A percentile compares a stretch with the other conserved stretches of the same genome.
Conservation (phyloP, 2,113 vertebrate genomes). For the sheep (Ovis aries) region DNA sequence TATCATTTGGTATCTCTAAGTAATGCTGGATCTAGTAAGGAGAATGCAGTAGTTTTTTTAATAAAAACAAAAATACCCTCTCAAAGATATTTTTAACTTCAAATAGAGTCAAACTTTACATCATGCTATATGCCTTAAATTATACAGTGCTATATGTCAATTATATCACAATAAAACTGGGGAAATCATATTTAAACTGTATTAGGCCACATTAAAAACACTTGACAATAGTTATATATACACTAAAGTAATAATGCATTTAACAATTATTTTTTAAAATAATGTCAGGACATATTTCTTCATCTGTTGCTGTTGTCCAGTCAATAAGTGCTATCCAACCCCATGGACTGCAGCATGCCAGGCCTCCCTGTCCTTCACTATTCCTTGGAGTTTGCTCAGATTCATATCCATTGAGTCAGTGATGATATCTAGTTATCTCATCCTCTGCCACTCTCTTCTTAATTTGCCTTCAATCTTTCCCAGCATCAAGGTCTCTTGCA, state of each 20-base stretch:
- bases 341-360: neutral
- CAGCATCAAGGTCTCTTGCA: neutral
- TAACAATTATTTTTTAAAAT: neutral
- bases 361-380: neutral
- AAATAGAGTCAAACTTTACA: neutral
- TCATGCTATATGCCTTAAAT: neutral
- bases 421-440: neutral
- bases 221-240: neutral
- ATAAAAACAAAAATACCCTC: neutral
- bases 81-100: neutral
- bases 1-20: neutral
- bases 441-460: neutral
- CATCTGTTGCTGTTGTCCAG: neutral
- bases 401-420: neutral
- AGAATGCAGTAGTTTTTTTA: neutral
- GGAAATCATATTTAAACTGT: neutral
- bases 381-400: neutral
- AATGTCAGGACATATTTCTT: neutral
- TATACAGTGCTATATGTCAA: neutral
- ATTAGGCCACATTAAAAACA: neutral
- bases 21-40: neutral
- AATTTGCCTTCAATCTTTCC: neutral
- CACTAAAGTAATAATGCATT: neutral
- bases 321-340: neutral
- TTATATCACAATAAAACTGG: neutral